Evolutionary conservation across 2,888 invertebrate genomes (phyloP).

Genomic region (Coenonympha glycerion): DNA sequence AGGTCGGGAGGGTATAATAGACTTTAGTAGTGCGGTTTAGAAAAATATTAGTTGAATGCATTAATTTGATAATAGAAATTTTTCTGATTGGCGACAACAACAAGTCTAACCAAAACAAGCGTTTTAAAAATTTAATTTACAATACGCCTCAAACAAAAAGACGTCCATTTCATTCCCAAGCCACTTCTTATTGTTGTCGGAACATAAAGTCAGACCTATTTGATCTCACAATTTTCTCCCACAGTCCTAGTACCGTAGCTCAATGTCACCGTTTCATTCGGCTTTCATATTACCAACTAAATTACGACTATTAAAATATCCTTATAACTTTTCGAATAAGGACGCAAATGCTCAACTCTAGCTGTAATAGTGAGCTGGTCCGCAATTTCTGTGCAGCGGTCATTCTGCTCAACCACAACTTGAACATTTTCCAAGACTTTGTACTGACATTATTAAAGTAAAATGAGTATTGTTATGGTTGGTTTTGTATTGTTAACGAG

Average conservation of each 20-base stretch:
- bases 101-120: no score
- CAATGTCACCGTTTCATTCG: conserved; percentile 69
- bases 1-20: no score
- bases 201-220: conserved; percentile 60
- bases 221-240: conserved; percentile 67
- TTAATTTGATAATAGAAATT: no score
- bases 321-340: conserved; percentile 30
- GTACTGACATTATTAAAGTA: conserved; percentile 59
- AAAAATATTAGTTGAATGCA: neutral
- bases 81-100: no score
- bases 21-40: neutral
- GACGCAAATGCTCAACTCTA: conserved; percentile 29
- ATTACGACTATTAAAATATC: conserved; percentile 24
- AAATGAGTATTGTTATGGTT: conserved; percentile 58
- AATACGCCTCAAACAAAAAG: conserved; percentile 5
- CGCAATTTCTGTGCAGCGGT: conserved; percentile 53
- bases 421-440: conserved; percentile 59
- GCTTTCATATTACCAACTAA: conserved; percentile 54
- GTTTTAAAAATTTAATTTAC: neutral
- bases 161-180: conserved; percentile 22
- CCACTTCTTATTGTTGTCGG: conserved; percentile 56
- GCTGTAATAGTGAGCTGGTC: conserved; percentile 30
- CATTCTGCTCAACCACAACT: conserved; percentile 55
- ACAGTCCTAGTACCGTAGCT: conserved; percentile 53
- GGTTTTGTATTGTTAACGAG: conserved; percentile 50